Conservation (phyloP, 1,140 invertebrate genomes). For the Euborellia annulipes region DNA sequence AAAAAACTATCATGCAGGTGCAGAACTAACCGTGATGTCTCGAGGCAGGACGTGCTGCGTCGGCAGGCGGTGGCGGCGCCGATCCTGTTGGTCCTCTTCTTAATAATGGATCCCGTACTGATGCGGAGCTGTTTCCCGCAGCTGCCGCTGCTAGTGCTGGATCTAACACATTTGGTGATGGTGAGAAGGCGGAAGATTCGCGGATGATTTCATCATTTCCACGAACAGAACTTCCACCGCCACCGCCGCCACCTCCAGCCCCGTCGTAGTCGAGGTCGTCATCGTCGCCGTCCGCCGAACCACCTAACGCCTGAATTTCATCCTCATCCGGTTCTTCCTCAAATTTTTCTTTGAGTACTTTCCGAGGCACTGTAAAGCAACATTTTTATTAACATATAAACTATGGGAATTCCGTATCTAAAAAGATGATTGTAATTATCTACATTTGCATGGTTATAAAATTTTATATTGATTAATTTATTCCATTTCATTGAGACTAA, state of each 20-base stretch:
- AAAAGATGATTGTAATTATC: too few species aligned
- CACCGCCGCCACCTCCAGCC: conserved; percentile 9
- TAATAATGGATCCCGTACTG: conserved; percentile 16
- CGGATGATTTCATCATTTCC: conserved; percentile 17
- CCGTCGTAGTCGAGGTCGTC: conserved; percentile 30
- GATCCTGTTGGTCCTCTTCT: background rate
- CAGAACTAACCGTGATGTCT: too few species aligned
- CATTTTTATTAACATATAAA: too few species aligned
- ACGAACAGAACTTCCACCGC: conserved; percentile 13
- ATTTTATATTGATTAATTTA: background rate
- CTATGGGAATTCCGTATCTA: too few species aligned
- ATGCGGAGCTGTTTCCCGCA: conserved; percentile 26
- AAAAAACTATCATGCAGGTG: too few species aligned
- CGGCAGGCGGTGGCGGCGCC: conserved; percentile 2
- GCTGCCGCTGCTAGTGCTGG: conserved; percentile 26
- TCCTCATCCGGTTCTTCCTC: conserved; percentile 55
- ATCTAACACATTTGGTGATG: conserved; percentile 31
- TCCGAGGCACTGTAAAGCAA: conserved; percentile 55
- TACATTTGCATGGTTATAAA: background rate
- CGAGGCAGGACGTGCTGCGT: background rate
- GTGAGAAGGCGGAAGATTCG: conserved; percentile 29
- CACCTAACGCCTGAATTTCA: conserved; percentile 33
- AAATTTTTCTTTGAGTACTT: conserved; percentile 62
- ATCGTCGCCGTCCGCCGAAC: conserved; percentile 22
- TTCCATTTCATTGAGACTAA: background rate